Base-by-base conservation (phyloP, 2,113 vertebrate species). In the Regulus satrapa region DNA sequence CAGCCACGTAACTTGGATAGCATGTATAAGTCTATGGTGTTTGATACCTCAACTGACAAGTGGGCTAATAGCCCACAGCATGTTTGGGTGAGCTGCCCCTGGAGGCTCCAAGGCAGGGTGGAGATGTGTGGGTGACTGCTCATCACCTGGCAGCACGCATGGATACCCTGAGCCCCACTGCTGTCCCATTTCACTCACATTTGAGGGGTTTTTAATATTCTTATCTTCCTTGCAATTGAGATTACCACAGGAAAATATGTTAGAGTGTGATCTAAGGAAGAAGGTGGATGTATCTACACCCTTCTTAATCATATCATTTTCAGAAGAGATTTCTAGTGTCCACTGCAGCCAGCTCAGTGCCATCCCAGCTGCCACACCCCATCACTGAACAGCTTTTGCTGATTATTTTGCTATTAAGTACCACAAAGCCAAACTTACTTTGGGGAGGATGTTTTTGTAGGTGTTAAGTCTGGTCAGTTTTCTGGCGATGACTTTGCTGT, bases 401-500 rank as follows among this genome's bases (percentile, higher is more conserved):
- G 31, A 52, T 32, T 3, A 8, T 16, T 28, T 28, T 26, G 32
- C 62, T 63, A 1, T 34, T 4, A 16, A 51, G 13, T 10, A 26
- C 43, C 63, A 25, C 26, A 8, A 26, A 41, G 26, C 11, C 71
- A 36, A 21, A 85, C 95, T 96, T 79, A 95, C 96, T 31, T 62
- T 1, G 20, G 63, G 49, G 34, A 93, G 21, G 63, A 88, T 17
- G 45, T 5, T 32, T 49, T 25, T 3, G 41, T 59, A 45, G 20
- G 0, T 6, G 8, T 3, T 3, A 12, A 97, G 0, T 12, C 0
- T 4, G 18, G 0, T 6, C 71, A 97, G 58, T 24, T 85, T 94
- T 6, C 0, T 3, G 48, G 59, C 26, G 0, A 92, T 17, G 2
- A 7, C 0, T 79, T 26, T 61, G 52, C 90, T 43, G 8, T 0